Evolutionary conservation across 2,888 invertebrate genomes (phyloP), one percentile per base, ranked within the genome.

Genomic region (Mimas tiliae): DNA sequence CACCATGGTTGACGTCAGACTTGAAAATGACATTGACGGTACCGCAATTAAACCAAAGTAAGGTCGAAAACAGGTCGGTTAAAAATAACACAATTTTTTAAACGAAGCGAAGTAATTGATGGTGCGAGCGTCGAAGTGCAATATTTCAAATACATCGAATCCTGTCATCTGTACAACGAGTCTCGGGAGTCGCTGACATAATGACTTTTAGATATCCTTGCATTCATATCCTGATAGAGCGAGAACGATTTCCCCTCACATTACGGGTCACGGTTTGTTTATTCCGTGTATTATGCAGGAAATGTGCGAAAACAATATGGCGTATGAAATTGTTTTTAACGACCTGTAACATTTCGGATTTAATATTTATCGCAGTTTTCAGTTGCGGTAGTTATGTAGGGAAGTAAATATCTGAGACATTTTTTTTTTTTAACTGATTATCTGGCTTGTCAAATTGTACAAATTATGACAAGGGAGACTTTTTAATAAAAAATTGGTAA

Each of bases 141-240:
- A 48, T 65, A 6, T 65, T 65, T 65, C 65, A 58, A 33, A 21
- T 12, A 50, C 27, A 65, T 58, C 27, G 38, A n/a, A 58, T 50
- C 48, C 53, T 55, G 16, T 1, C 19, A 11, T 50, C 53, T 11
- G 33, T 27, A 45, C 47, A 55, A 27, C 16, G 45, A 62, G 45
- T 62, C 27, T 6, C 14, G 38, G 63, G 45, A 47, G 66, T 66
- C 66, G 53, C 45, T 63, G 66, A 66, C 63, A 66, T 63, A 63
- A 33, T 52, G 66, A 63, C 66, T 63, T 66, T 66, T 53, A 66
- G 63, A 66, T 66, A 66, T 66, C 66, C 66, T 66, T 66, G 66
- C 19, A 45, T 21, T 34, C 16, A 45, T 62, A 53, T 63, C 63
- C 63, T 53, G 47, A n/a, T 63, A 21, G 52, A 34, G 47, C 51